A percentile compares a stretch with the other conserved stretches of the same genome.
phyloP scores from a whole-genome alignment of 2,797 vertebrate genomes.

The Euphonia xanthogaster region DNA sequence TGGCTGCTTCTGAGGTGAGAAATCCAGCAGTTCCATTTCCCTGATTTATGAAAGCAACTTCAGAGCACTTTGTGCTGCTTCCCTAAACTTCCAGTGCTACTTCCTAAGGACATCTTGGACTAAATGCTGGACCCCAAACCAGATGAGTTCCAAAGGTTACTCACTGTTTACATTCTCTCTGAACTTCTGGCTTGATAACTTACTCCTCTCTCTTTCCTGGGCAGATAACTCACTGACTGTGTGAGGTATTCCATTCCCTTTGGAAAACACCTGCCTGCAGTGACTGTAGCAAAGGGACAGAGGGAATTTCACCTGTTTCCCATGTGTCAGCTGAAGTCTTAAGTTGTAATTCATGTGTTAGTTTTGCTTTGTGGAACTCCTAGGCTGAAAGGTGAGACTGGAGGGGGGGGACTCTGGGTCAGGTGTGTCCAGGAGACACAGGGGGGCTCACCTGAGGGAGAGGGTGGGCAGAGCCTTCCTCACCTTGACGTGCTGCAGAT shows the following conservation, averaged over 20 bases:
- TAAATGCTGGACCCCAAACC: not conserved
- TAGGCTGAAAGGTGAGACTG: not conserved
- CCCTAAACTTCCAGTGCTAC: not conserved
- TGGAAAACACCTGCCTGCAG: not conserved
- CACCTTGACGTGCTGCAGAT: not conserved
- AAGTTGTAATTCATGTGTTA: accelerated
- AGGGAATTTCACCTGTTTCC: not conserved
- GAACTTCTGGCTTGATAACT: not conserved
- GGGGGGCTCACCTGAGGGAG: not conserved
- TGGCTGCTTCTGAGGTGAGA: not conserved
- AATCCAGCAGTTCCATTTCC: not conserved
- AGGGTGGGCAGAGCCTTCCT: not conserved
- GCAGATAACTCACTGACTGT: not conserved
- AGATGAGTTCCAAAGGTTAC: not conserved
- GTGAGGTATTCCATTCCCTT: not conserved
- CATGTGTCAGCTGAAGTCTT: accelerated
- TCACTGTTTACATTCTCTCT: not conserved
- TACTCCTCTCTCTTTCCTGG: not conserved
- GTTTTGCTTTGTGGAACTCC: not conserved
- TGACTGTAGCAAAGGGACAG: not conserved
- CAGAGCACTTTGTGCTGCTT: not conserved
- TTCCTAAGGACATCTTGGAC: not conserved
- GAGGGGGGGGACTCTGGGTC: accelerated
- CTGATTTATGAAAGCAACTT: not conserved
- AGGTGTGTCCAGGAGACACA: not conserved